Conservation (phyloP, 2,113 vertebrate species). For the Sclerurus mexicanus region DNA sequence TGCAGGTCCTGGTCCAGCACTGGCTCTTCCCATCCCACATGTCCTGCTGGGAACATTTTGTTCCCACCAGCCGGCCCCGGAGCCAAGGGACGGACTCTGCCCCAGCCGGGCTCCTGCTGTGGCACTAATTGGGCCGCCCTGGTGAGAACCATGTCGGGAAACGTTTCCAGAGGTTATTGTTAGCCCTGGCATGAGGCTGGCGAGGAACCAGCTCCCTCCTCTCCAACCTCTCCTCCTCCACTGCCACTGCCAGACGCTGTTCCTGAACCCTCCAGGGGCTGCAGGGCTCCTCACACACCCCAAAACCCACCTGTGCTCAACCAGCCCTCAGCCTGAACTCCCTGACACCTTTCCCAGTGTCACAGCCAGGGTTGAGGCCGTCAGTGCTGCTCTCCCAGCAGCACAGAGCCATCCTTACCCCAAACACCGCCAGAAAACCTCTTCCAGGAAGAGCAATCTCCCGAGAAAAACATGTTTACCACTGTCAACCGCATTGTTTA, state of each 20-base stretch:
- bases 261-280: not conserved
- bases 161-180: slow-evolving; percentile 33
- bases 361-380: rapidly evolving
- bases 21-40: not conserved
- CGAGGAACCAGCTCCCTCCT: slow-evolving; percentile 45
- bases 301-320: not conserved
- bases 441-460: slow-evolving; percentile 39
- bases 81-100: slow-evolving; percentile 43
- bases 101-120: slow-evolving; percentile 51
- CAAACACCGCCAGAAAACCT: not conserved
- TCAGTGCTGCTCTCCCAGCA: not conserved
- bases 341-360: rapidly evolving
- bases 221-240: not conserved
- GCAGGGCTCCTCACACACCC: not conserved
- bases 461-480: slow-evolving; percentile 45
- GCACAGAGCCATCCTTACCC: not conserved
- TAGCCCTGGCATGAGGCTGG: slow-evolving; percentile 60
- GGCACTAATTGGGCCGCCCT: slow-evolving; percentile 58
- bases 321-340: not conserved
- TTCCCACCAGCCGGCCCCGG: not conserved
- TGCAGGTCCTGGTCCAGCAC: not conserved
- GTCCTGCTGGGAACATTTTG: slow-evolving; percentile 36
- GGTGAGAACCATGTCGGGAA: slow-evolving; percentile 33
- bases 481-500: not conserved
- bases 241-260: rapidly evolving